Evolutionary conservation across 2,888 invertebrate species (phyloP).

Genomic region (Tanypteryx hageni): DNA sequence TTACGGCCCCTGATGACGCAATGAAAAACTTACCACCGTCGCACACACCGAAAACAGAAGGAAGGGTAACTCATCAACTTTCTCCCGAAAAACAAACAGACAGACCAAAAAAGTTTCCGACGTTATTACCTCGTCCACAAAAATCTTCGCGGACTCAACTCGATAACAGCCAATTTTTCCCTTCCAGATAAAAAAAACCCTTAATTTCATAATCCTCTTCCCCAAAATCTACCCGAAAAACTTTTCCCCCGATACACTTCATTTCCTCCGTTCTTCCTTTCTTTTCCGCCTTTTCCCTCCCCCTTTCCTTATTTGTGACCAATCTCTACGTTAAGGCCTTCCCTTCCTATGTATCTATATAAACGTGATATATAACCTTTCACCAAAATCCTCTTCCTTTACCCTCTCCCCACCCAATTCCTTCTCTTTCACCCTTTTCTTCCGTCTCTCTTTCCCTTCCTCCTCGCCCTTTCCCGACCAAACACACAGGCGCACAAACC

Average conservation of each 20-base stretch:
- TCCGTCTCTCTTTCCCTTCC: not conserved
- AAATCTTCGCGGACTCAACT: not conserved
- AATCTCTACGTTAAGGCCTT: not conserved
- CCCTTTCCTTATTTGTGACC: not conserved
- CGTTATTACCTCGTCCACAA: not conserved
- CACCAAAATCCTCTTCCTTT: not conserved
- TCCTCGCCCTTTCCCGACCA: not conserved
- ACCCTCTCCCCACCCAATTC: not conserved
- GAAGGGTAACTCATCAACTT: not conserved
- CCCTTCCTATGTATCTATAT: not conserved
- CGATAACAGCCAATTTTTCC: not conserved
- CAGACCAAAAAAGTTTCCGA: not conserved
- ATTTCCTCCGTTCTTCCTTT: not conserved
- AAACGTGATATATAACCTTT: not conserved
- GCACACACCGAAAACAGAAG: not conserved
- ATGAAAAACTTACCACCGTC: not conserved
- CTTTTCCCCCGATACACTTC: not conserved
- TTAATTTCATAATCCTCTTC: slow-evolving; percentile 5
- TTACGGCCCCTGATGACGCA: not conserved
- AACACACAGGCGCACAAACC: not conserved
- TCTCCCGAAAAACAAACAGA: slow-evolving; percentile 8
- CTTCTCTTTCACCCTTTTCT: not conserved
- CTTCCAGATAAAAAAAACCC: not conserved
- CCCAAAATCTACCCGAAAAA: not conserved
- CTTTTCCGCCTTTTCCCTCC: not conserved